Evolutionary conservation across 2,113 vertebrate species (phyloP).

Genomic region (Misgurnus anguillicaudatus): DNA sequence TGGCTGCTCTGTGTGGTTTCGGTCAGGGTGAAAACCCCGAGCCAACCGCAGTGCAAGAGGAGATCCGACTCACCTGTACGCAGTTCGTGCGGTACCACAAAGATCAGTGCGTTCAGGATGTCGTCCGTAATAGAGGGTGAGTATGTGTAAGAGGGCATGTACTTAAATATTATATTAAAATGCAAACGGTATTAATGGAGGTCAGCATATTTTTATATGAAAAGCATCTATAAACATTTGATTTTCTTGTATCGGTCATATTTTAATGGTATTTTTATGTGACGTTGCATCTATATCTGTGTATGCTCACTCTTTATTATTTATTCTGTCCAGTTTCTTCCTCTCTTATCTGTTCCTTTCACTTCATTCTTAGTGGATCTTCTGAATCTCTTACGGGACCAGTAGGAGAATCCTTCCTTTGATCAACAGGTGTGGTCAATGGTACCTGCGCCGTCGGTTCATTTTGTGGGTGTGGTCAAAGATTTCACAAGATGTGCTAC

Average conservation of each 20-base stretch:
- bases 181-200: not conserved
- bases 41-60: conserved; percentile 80
- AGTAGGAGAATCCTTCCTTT: conserved; percentile 96
- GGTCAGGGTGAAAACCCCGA: conserved; percentile 59
- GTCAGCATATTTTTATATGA: too few relatives aligned
- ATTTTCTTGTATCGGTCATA: too few relatives aligned
- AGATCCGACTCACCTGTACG: conserved; percentile 93
- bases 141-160: conserved; percentile 1
- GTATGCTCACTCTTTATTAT: too few relatives aligned
- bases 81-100: conserved; percentile 94
- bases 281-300: too few relatives aligned
- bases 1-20: conserved; percentile 85
- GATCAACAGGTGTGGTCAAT: conserved; percentile 69
- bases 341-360: conserved; percentile 25
- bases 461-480: conserved; percentile 80
- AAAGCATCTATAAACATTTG: too few relatives aligned
- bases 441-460: conserved; percentile 83
- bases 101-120: conserved; percentile 89
- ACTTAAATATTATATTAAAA: not conserved
- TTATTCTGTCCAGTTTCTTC: not conserved
- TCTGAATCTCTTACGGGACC: conserved; percentile 83
- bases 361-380: conserved; percentile 74
- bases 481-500: conserved; percentile 77
- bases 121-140: conserved; percentile 88
- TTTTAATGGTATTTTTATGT: too few relatives aligned